Percentiles rank a stretch among this genome's conserved stretches.
phyloP scores from a whole-genome alignment of 1,140 invertebrate genomes.

The Drosophila tsacasi region DNA sequence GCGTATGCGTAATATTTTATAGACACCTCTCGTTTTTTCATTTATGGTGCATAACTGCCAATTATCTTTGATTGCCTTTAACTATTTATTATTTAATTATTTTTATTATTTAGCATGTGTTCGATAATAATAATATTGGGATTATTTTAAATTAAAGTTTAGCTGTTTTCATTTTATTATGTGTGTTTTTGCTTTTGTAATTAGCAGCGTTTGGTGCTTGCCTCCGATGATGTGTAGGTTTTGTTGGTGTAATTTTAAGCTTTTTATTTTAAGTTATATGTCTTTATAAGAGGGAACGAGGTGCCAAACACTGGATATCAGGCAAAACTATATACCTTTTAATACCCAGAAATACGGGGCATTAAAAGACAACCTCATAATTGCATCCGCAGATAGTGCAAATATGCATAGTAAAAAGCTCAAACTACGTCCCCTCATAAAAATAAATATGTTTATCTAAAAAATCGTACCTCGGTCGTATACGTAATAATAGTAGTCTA shows the following conservation, averaged over 20 bases:
- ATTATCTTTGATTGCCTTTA: not conserved
- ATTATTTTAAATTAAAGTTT: not conserved
- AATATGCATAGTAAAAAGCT: not conserved
- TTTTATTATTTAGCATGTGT: not conserved
- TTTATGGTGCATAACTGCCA: not conserved
- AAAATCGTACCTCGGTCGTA: not conserved
- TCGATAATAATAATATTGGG: not conserved
- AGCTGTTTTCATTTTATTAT: not conserved
- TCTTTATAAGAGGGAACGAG: not conserved
- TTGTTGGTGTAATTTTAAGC: not conserved
- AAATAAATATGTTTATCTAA: slow-evolving; percentile 3
- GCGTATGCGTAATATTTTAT: slow-evolving; percentile 32
- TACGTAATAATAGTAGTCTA: not conserved
- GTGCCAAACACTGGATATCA: not conserved
- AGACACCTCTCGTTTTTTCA: not conserved
- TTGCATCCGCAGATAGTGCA: slow-evolving; percentile 3
- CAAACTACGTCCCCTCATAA: not conserved
- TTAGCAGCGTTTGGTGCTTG: not conserved
- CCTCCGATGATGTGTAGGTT: not conserved
- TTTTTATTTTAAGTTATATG: not conserved
- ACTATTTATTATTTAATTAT: not conserved
- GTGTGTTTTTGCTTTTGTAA: not conserved
- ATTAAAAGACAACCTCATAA: not conserved
- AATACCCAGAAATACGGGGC: not conserved
- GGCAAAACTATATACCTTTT: not conserved